phyloP scores from a whole-genome alignment of 2,797 vertebrate genomes.

The Kryptolebias ocellatus region DNA sequence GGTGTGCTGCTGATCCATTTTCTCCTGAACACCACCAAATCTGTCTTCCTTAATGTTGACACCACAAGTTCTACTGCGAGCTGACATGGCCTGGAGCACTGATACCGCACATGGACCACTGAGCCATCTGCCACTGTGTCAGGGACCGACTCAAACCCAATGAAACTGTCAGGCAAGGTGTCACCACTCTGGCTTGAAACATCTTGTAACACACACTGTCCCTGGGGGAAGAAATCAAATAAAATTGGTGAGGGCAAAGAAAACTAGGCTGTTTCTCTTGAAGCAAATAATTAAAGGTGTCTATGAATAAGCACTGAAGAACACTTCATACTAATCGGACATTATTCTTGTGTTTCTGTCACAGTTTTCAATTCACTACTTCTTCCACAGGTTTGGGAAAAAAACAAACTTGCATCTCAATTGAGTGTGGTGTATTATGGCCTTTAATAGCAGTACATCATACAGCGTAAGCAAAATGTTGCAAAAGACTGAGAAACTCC shows the following conservation, averaged over 20 bases:
- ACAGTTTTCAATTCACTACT: too few relatives aligned
- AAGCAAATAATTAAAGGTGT: not conserved
- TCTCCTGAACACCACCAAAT: constrained; percentile 85
- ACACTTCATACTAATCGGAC: too few relatives aligned
- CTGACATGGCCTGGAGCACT: constrained; percentile 86
- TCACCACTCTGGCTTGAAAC: constrained; percentile 62
- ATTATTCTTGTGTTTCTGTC: too few relatives aligned
- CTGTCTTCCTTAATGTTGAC: constrained; percentile 81
- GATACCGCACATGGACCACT: constrained; percentile 83
- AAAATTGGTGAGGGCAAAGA: constrained; percentile 2
- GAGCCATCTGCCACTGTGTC: constrained; percentile 82
- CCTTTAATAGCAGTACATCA: too few relatives aligned
- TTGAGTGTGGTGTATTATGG: too few relatives aligned
- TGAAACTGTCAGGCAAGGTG: constrained; percentile 75
- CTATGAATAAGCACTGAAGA: too few relatives aligned
- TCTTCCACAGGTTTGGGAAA: too few relatives aligned
- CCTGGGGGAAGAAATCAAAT: constrained; percentile 67
- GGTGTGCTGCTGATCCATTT: constrained; percentile 83
- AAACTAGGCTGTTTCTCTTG: not conserved
- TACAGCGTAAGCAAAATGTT: too few relatives aligned
- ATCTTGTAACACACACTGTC: constrained; percentile 68
- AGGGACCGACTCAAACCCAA: constrained; percentile 83
- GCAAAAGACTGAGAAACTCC: too few relatives aligned
- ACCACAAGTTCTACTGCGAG: constrained; percentile 86
- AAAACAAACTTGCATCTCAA: too few relatives aligned